These are phyloP conservation scores for Scartelaos histophorus DNA, from an alignment of 2,113 vertebrate genomes.

Conservation along the genomic window DNA sequence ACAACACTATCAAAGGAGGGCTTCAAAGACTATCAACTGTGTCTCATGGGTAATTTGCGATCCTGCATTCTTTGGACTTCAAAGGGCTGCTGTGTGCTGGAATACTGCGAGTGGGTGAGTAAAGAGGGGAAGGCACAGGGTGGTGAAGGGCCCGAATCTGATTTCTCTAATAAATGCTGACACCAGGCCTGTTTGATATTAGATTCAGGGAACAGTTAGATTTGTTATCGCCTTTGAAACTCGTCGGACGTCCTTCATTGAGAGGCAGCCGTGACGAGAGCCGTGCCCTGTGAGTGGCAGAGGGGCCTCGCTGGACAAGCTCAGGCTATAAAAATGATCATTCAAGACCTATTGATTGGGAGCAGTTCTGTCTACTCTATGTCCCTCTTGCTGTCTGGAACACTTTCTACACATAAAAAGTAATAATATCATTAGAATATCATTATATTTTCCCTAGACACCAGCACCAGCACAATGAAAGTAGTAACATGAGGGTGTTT, in stretches of 20 bases:
- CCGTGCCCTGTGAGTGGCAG: slow-evolving; percentile 40
- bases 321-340: slow-evolving; percentile 52
- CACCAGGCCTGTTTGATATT: slow-evolving; percentile 96
- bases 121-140: slow-evolving; percentile 34
- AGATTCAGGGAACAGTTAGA: slow-evolving; percentile 95
- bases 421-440: background rate
- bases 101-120: slow-evolving; percentile 76
- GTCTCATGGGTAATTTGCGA: slow-evolving; percentile 97
- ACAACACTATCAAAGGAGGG: slow-evolving; percentile 91
- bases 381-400: slow-evolving; percentile 40
- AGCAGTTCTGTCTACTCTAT: slow-evolving; percentile 47
- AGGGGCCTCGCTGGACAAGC: slow-evolving; percentile 41
- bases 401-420: slow-evolving; percentile 15
- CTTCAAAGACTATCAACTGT: slow-evolving; percentile 93
- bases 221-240: slow-evolving; percentile 97
- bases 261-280: slow-evolving; percentile 72
- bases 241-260: slow-evolving; percentile 89
- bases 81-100: slow-evolving; percentile 87
- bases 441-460: slow-evolving; percentile 12
- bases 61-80: slow-evolving; percentile 94
- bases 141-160: slow-evolving; percentile 79
- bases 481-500: background rate
- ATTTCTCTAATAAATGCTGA: slow-evolving; percentile 99
- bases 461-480: background rate
- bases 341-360: slow-evolving; percentile 54